Conservation (phyloP, 2,113 vertebrate species). For the Trinectes maculatus region DNA sequence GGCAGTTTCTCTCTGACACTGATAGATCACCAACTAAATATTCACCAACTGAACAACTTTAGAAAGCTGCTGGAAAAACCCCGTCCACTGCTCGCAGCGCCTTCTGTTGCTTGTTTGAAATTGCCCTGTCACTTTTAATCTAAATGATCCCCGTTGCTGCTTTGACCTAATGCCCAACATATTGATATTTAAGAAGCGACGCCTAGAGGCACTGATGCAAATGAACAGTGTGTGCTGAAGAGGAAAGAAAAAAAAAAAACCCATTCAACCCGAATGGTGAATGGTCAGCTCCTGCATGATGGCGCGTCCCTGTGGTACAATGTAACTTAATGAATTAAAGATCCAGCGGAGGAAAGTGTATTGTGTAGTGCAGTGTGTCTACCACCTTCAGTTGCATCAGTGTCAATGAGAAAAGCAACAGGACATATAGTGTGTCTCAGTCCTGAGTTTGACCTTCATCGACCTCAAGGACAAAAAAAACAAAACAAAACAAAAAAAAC, state of each 20-base stretch:
- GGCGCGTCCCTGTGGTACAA: slow-evolving; percentile 13
- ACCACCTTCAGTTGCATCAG: slow-evolving; percentile 35
- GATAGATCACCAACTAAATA: no score
- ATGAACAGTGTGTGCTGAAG: slow-evolving; percentile 26
- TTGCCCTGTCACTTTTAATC: slow-evolving; percentile 1
- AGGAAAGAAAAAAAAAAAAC: no score
- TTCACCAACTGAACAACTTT: neutral
- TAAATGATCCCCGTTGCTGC: slow-evolving; percentile 2
- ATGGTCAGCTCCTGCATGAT: slow-evolving; percentile 25
- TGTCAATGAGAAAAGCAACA: slow-evolving; percentile 66
- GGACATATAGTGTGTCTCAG: slow-evolving; percentile 20
- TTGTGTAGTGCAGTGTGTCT: slow-evolving; percentile 28
- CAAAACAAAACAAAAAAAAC: neutral
- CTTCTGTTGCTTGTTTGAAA: neutral
- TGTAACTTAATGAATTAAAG: slow-evolving; percentile 71
- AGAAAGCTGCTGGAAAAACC: no score
- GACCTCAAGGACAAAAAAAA: slow-evolving; percentile 58
- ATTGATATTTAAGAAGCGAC: slow-evolving; percentile 18
- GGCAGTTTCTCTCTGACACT: no score
- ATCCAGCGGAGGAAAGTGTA: slow-evolving; percentile 46
- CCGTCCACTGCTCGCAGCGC: no score
- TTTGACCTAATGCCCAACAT: slow-evolving; percentile 2
- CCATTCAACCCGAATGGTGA: slow-evolving; percentile 28
- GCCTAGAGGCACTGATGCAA: slow-evolving; percentile 6
- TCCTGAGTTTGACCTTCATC: slow-evolving; percentile 10